These are phyloP conservation scores for Uropsilus gracilis DNA, from an alignment of 2,113 vertebrate species.

Conservation along the genomic window DNA sequence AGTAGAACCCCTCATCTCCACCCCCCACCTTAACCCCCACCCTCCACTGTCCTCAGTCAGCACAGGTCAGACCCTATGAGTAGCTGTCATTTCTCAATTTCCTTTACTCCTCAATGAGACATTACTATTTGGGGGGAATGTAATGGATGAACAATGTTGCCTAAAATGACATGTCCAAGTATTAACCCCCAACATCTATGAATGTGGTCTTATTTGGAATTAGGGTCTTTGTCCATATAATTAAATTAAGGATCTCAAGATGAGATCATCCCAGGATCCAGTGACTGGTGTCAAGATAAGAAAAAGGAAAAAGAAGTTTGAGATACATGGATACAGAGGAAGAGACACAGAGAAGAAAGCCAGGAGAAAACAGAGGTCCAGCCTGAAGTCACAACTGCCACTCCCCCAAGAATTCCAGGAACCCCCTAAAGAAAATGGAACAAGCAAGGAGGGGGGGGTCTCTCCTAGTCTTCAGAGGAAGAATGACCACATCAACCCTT, in stretches of 20 bases:
- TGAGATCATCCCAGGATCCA: not conserved
- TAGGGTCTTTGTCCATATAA: not conserved
- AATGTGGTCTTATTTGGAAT: not conserved
- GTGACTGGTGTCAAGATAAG: not conserved
- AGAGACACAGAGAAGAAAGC: not conserved
- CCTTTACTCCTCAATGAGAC: not conserved
- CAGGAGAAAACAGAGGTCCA: not conserved
- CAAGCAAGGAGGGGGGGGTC: not conserved
- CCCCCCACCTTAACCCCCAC: not conserved
- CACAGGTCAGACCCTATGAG: not conserved
- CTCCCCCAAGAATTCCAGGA: not conserved
- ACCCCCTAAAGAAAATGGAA: not conserved
- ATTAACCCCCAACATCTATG: not conserved
- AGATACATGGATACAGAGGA: not conserved
- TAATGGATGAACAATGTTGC: not conserved
- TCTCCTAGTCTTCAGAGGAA: not conserved
- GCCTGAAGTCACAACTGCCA: not conserved
- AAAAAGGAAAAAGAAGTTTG: not conserved
- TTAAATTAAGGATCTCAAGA: not conserved
- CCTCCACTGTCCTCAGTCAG: not conserved
- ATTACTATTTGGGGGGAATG: not conserved
- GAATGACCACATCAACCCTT: not conserved
- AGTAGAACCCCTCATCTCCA: too few relatives aligned
- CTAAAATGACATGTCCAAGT: not conserved
- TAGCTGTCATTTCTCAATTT: not conserved